phyloP scores from a whole-genome alignment of 1,140 invertebrate genomes.

The Steinernema khuongi region DNA sequence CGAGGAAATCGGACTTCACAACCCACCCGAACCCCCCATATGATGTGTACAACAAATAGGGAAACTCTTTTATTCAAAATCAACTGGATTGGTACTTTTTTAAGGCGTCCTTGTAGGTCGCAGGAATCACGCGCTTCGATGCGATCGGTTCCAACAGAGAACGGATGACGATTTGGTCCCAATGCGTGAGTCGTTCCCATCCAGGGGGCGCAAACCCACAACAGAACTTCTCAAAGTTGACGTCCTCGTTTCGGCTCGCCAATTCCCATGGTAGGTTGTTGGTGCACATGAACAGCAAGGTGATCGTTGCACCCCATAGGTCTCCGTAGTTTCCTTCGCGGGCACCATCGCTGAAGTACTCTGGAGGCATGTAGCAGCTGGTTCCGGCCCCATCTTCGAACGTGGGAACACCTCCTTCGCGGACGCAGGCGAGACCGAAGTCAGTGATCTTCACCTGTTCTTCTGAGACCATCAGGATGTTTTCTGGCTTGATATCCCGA shows the following conservation, averaged over 20 bases:
- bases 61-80: no score
- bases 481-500: slow-evolving; percentile 18
- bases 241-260: no score
- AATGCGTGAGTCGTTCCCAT: no score
- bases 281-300: not conserved
- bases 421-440: slow-evolving; percentile 8
- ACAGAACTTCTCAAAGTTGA: not conserved
- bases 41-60: no score
- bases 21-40: no score
- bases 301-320: not conserved
- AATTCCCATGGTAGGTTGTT: not conserved
- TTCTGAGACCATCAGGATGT: slow-evolving; percentile 16
- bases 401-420: not conserved
- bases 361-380: not conserved
- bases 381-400: not conserved
- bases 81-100: no score
- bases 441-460: slow-evolving; percentile 24
- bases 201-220: not conserved
- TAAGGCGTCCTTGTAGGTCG: no score
- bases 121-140: no score
- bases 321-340: not conserved
- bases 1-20: no score
- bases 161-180: no score
- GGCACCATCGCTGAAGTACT: not conserved
- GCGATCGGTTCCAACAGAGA: no score